phyloP scores from a whole-genome alignment of 2,797 vertebrate genomes.

The Eulemur albifrons region DNA sequence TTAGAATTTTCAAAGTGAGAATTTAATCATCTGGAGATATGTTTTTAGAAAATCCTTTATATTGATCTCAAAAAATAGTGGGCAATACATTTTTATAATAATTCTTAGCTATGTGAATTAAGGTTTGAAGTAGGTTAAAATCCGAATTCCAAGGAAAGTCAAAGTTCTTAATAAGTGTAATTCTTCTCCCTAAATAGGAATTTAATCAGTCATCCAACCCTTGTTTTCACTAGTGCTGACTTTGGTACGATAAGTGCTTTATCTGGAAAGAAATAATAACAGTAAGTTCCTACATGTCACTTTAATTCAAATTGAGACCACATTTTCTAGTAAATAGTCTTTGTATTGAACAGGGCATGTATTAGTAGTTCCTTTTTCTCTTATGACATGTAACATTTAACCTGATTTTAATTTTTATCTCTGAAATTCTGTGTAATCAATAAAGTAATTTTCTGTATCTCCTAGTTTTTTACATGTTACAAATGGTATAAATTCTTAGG shows the following conservation, averaged over 20 bases:
- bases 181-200: neutral
- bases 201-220: neutral
- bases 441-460: neutral
- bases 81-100: neutral
- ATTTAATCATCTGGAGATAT: slow-evolving; percentile 5
- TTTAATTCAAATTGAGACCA: neutral
- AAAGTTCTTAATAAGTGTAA: neutral
- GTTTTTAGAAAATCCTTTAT: slow-evolving; percentile 24
- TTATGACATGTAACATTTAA: neutral
- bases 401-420: neutral
- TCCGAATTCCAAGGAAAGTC: neutral
- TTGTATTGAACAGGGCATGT: neutral
- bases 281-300: neutral
- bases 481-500: neutral
- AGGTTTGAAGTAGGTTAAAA: neutral
- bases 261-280: neutral
- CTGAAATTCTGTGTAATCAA: neutral
- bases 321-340: neutral
- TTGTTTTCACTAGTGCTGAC: neutral
- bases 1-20: neutral
- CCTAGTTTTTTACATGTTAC: neutral
- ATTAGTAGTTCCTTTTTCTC: neutral
- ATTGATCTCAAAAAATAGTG: neutral
- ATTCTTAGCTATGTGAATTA: neutral
- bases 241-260: neutral